Conservation (phyloP, 2,888 invertebrate species). For the Andrena chrysosceles region DNA sequence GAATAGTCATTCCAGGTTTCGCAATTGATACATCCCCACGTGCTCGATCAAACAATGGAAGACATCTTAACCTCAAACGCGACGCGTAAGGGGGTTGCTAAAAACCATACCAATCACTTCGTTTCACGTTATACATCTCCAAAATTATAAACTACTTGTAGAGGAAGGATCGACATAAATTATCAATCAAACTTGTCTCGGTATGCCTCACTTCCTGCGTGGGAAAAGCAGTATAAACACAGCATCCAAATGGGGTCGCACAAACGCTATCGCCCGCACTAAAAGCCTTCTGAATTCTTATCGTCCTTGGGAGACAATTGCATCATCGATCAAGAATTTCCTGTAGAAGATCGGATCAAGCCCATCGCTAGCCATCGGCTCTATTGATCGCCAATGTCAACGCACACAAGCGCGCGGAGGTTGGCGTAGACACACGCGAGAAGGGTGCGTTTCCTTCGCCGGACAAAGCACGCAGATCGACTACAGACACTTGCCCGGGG, state of each 20-base stretch:
- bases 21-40: not conserved
- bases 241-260: not conserved
- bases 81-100: not conserved
- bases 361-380: slow-evolving; percentile 73
- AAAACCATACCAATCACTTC: not conserved
- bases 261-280: not conserved
- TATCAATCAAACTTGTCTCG: not conserved
- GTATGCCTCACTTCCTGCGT: not conserved
- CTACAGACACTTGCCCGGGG: not conserved
- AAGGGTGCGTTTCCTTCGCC: slow-evolving; percentile 50
- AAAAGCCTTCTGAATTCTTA: not conserved
- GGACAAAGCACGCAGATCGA: slow-evolving; percentile 46
- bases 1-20: no score
- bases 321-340: slow-evolving; percentile 6
- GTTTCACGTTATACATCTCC: not conserved
- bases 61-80: not conserved
- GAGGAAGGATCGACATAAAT: not conserved
- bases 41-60: not conserved
- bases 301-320: not conserved
- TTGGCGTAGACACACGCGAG: slow-evolving; percentile 38
- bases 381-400: slow-evolving; percentile 79
- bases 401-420: slow-evolving; percentile 52
- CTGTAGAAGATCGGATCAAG: slow-evolving; percentile 28
- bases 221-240: not conserved
- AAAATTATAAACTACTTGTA: not conserved